Conservation (phyloP, 2,888 invertebrate genomes). For the Microplitis deprimator region DNA sequence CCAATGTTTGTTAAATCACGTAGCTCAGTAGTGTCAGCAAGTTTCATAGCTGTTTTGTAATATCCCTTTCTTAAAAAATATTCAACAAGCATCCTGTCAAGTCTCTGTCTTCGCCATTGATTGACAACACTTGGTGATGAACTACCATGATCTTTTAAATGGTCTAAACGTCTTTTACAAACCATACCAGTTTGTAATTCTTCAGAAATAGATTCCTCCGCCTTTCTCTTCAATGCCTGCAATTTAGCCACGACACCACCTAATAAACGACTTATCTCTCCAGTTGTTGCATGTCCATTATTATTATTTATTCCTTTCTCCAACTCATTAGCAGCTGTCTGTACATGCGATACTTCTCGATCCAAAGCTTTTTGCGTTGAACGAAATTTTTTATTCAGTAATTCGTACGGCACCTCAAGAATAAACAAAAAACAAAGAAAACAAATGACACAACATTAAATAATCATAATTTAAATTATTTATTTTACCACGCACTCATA, state of each 20-base stretch:
- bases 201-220: constrained; percentile 93
- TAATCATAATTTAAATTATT: neutral
- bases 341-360: constrained; percentile 91
- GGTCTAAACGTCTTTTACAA: constrained; percentile 93
- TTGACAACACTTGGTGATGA: constrained; percentile 75
- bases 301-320: constrained; percentile 80
- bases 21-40: constrained; percentile 86
- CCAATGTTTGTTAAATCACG: constrained; percentile 93
- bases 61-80: constrained; percentile 96
- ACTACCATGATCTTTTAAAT: constrained; percentile 84
- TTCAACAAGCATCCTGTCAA: constrained; percentile 97
- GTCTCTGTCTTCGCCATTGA: constrained; percentile 87
- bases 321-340: constrained; percentile 84
- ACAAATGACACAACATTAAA: neutral
- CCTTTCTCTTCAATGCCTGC: constrained; percentile 92
- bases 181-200: constrained; percentile 92
- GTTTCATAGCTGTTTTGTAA: constrained; percentile 91
- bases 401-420: constrained; percentile 93
- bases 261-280: constrained; percentile 85
- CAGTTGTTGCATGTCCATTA: constrained; percentile 72
- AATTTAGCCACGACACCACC: constrained; percentile 93
- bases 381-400: constrained; percentile 97
- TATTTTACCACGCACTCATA: too few species aligned
- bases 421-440: constrained; percentile 3
- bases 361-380: constrained; percentile 95